Base-by-base conservation (phyloP, 2,113 vertebrate species). In the Nycticryphes semicollaris region DNA sequence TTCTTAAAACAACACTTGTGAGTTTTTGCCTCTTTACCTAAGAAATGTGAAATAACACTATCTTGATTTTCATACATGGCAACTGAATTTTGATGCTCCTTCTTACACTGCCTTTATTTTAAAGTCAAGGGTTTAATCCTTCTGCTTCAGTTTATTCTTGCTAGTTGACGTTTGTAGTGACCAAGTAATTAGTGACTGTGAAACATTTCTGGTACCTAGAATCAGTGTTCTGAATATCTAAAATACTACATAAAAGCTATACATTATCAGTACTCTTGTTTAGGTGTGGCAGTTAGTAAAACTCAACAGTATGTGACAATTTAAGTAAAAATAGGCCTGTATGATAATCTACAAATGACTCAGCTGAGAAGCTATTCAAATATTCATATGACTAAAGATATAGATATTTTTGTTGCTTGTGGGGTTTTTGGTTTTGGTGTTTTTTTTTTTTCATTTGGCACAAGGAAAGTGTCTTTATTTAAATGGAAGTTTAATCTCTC, bases 381-480 rank as follows among this genome's bases (percentile, higher is more conserved):
- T 86, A 87, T 33, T 92, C 45, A 37, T 51, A 54, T 59, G 51
- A 93, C 80, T 95, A 93, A 97, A 96, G 76, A 84, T 3, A 57
- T 15, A 75, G n/a, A 8, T 3, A 45, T 18, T 45, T 45, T 45
- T 45, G 45, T 45, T 45, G 45, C 17, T 17, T 45, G 45, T 74
- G 13, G 54, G 30, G 3, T 33, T 57, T 33, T 45, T 45, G 43
- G 12, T 45, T 17, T 45, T 45, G 17, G 17, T 24, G 35, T 57
- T 23, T 23, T 45, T 93, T 60, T 57, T 23, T 23, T 45, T 93
- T 59, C 11, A 67, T 53, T 37, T 74, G 51, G 72, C 66, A 78
- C 27, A 81, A 90, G 47, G 48, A 97, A 92, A 96, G 76, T 43
- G 45, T 57, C 35, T 70, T 89, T 57, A 31, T 92, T 92, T 84